Evolutionary conservation across 1,140 invertebrate species (phyloP).

Genomic region (Spodoptera litura): DNA sequence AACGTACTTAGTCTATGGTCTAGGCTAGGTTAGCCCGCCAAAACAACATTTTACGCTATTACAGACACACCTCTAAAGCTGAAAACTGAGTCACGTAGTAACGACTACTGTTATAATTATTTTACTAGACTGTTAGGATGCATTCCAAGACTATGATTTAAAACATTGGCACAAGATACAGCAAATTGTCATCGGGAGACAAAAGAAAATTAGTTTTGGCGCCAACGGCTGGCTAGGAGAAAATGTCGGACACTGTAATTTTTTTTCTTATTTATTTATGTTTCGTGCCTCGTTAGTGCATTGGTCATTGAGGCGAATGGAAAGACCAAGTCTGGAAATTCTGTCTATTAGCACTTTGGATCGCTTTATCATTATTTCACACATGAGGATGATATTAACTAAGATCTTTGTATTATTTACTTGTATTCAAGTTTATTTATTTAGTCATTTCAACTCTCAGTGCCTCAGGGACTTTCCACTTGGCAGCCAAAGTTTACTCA

Average conservation of each 20-base stretch:
- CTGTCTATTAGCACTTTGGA: too few species aligned
- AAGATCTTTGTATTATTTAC: too few species aligned
- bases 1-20: too few species aligned
- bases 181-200: slow-evolving; percentile 45
- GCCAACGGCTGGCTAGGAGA: slow-evolving; percentile 29
- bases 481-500: too few species aligned
- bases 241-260: neutral
- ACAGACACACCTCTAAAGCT: slow-evolving; percentile 15
- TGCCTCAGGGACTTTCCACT: too few species aligned
- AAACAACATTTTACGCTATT: neutral
- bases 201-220: slow-evolving; percentile 46
- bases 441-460: too few species aligned
- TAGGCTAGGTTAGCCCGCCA: neutral
- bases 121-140: slow-evolving; percentile 35
- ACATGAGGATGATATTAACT: too few species aligned
- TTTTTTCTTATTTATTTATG: neutral
- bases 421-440: too few species aligned
- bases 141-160: slow-evolving; percentile 49
- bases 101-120: neutral
- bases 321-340: too few species aligned
- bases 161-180: slow-evolving; percentile 45
- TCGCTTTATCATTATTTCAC: too few species aligned
- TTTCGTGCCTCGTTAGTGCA: neutral
- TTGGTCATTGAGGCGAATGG: too few species aligned
- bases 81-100: slow-evolving; percentile 20